Evolutionary conservation across 2,888 invertebrate species (phyloP).

Genomic region (Ophonus ardosiacus): DNA sequence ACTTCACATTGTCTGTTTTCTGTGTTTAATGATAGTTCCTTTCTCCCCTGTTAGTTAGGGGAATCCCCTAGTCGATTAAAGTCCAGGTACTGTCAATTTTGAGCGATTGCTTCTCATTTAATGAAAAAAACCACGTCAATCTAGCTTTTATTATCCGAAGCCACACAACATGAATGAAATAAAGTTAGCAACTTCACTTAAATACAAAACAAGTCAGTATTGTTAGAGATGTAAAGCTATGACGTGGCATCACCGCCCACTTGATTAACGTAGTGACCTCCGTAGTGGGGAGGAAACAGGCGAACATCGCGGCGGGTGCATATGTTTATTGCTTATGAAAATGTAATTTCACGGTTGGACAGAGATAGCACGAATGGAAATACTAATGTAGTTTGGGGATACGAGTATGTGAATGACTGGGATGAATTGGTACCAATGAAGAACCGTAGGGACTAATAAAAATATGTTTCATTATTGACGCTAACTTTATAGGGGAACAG

Average conservation of each 20-base stretch:
- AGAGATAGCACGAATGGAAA: slow-evolving; percentile 63
- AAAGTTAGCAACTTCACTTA: slow-evolving; percentile 33
- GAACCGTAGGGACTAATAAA: slow-evolving; percentile 5
- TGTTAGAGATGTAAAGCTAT: slow-evolving; percentile 1
- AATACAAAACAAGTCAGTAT: slow-evolving; percentile 49
- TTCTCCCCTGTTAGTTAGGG: background rate
- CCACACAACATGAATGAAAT: slow-evolving; percentile 30
- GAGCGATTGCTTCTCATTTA: background rate
- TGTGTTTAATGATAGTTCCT: background rate
- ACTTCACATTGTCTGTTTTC: background rate
- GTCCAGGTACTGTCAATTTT: slow-evolving; percentile 28
- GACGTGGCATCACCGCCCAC: slow-evolving; percentile 49
- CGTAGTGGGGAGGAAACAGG: background rate
- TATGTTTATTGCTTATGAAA: slow-evolving; percentile 71
- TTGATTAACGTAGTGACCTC: slow-evolving; percentile 56
- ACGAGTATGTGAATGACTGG: background rate
- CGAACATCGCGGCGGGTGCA: slow-evolving; percentile 51
- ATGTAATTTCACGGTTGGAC: slow-evolving; percentile 72
- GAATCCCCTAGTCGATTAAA: slow-evolving; percentile 19
- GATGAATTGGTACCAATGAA: slow-evolving; percentile 1
- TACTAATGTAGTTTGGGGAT: slow-evolving; percentile 28
- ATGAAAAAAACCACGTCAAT: slow-evolving; percentile 17
- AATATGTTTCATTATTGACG: slow-evolving; percentile 15
- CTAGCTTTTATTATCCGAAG: background rate
- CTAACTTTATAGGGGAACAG: slow-evolving; percentile 12